Percentiles rank a stretch among this genome's conserved stretches.
phyloP scores from a whole-genome alignment of 64 coral and sea anemone genomes.

The Montipora sp. region DNA sequence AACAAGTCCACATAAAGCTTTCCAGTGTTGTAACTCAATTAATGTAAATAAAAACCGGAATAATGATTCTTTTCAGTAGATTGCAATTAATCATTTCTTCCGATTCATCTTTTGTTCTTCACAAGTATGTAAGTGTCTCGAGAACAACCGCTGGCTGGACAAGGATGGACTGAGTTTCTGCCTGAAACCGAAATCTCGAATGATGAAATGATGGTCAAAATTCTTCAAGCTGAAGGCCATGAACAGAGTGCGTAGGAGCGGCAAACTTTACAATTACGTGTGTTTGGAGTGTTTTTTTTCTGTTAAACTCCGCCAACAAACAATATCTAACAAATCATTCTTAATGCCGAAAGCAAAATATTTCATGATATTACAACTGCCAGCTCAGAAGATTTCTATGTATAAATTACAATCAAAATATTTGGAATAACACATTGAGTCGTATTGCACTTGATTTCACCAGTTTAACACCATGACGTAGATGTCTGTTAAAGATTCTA shows the following conservation, averaged over 20 bases:
- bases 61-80: constrained; percentile 7
- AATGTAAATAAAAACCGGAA: constrained; percentile 19
- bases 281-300: constrained; percentile 34
- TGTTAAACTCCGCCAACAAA: constrained; percentile 47
- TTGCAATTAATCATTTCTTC: constrained; percentile 50
- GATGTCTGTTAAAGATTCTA: background rate
- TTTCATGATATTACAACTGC: constrained; percentile 16
- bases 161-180: background rate
- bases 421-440: constrained; percentile 18
- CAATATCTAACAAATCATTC: constrained; percentile 18
- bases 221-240: background rate
- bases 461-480: background rate
- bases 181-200: background rate
- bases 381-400: background rate
- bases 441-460: background rate
- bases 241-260: background rate
- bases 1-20: background rate
- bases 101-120: constrained; percentile 9
- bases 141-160: background rate
- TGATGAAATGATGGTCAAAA: background rate
- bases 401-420: constrained; percentile 31
- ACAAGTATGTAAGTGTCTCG: constrained; percentile 12
- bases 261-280: constrained; percentile 37
- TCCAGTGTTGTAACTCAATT: constrained; percentile 2
- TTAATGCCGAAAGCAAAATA: constrained; percentile 12